Conservation (phyloP, 2,113 vertebrate genomes). For the Thryonomys swinderianus region DNA sequence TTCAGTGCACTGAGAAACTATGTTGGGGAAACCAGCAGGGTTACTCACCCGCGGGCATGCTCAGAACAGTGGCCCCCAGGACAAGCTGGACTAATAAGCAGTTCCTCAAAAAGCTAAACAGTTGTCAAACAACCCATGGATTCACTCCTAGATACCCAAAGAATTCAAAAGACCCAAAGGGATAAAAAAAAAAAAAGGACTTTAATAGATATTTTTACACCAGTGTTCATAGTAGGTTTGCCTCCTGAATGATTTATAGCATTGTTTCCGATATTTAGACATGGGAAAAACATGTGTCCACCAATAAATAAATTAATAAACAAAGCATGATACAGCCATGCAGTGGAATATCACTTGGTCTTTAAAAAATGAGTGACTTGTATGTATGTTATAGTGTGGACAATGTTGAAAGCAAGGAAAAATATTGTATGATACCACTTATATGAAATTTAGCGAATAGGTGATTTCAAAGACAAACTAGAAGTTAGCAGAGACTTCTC, state of each 20-base stretch:
- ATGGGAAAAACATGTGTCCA: not conserved
- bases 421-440: not conserved
- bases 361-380: not conserved
- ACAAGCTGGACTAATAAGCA: not conserved
- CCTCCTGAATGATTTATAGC: not conserved
- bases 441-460: not conserved
- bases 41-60: not conserved
- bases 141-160: not conserved
- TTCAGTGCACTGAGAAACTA: not conserved
- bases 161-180: not conserved
- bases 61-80: not conserved
- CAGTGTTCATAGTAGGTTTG: not conserved
- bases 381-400: not conserved
- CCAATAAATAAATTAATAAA: not conserved
- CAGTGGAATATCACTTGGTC: not conserved
- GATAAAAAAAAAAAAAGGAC: not conserved
- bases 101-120: not conserved
- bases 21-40: not conserved
- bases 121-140: not conserved
- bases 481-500: not conserved
- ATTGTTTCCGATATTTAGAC: not conserved
- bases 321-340: not conserved
- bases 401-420: constrained; percentile 14
- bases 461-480: not conserved
- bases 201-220: not conserved